Evolutionary conservation across 2,113 vertebrate species (phyloP), one percentile per base, ranked within the genome.

Genomic region (Alligator sinensis): DNA sequence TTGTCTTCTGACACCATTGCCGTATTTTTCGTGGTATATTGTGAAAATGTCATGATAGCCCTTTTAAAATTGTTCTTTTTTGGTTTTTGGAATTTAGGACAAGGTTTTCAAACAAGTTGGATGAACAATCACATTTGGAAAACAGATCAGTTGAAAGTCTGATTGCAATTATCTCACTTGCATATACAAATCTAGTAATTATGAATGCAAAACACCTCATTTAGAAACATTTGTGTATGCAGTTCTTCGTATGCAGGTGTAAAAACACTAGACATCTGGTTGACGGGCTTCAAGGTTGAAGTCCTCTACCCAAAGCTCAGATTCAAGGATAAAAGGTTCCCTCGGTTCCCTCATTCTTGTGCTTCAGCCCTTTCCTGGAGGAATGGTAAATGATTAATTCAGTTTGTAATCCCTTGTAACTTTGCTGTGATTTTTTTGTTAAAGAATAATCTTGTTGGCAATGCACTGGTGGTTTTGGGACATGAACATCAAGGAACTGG

Each of bases 401-500:
- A 34, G 6, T 88, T 58, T 91, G n/a, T 61, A 80, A n/a, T 62
- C 80, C 91, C 16, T 78, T 58, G 7, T 5, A 82, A 84, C 19
- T 58, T 64, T 89, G 70, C 16, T 91, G 70, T 38, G 79, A 60
- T n/a, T 74, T n/a, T 89, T 61, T 15, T 70, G 24, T 88, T 84
- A 84, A 84, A 84, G 61, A 77, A 61, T 87, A 80, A 54, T 62
- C 47, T 72, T 24, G 25, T 74, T 38, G 86, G 30, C 22, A 82
- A 34, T n/a, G 9, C 12, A 34, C 9, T 74, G 4, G 0, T 9
- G 34, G 34, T 88, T 94, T 80, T 89, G 55, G 5, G 79, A 62
- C 70, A 11, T 84, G 28, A 75, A 86, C 38, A 89, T 94, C 82
- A 81, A 83, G 89, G 87, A 77, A 3, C 58, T 79, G 68, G 68